Base-by-base conservation (phyloP, 1,140 invertebrate genomes). In the Drosophila melanica region DNA sequence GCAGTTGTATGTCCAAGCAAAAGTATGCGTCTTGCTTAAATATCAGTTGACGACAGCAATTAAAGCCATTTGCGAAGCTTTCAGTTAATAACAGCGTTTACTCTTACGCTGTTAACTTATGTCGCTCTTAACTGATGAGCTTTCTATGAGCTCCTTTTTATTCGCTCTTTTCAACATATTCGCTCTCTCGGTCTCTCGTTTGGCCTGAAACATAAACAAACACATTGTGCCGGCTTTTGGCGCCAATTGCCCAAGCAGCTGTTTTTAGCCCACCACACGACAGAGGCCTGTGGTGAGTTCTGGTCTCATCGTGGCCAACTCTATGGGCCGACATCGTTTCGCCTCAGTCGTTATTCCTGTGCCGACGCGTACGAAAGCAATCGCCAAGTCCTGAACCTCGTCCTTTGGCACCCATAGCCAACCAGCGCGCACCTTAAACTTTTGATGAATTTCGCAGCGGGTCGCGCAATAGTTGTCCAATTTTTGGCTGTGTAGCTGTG, bases 311-410 rank as follows among this genome's bases (percentile, higher is more conserved):
- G 65, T 71, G 84, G 76, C 67, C 84, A 67, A 69, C 62, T 73
- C 65, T 60, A 70, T 89, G 76, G 70, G 67, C 64, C 64, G 60
- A 53, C 71, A 57, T 53, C 54, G 60, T 77, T 41, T 59, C 33
- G 70, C 47, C 58, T 79, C 62, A 87, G 84, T 87, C 84, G 79
- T 84, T 80, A 77, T 84, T 77, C 69, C 60, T 74, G 66, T 79
- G 84, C 84, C 84, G 77, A 77, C 51, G 84, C 76, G 77, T 75
- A 60, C 79, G 73, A 77, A 84, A 74, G 68, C 76, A 64, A 69
- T 54, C 30, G 39, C 11, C 47, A 67, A 59, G 14, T 14, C 39
- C 20, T 30, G 41, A 44, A 42, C 16, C 47, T 60, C 45, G 44
- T 50, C 35, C 20, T 16, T 16, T 37, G 45, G 33, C 35, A 23